Base-by-base conservation (phyloP, 1,140 invertebrate species). In the Apis dorsata region DNA sequence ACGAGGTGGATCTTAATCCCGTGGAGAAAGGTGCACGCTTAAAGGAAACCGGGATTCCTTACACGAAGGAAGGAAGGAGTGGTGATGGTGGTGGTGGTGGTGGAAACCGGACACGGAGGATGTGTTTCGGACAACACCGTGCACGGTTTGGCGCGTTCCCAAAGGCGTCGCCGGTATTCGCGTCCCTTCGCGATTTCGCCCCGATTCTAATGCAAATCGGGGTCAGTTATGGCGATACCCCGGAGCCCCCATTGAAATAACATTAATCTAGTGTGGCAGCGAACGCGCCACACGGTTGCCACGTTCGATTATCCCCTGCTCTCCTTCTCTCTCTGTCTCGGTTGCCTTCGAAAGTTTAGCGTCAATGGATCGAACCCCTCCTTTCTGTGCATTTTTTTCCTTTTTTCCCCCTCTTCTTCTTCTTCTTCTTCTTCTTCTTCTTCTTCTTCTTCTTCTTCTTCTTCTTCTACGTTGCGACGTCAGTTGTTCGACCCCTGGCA, bases 261-360 rank as follows among this genome's bases (percentile, higher is more conserved):
- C 90, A 91, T 91, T 91, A 91, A 91, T 91, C 90, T 89, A 90
- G 79, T 87, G 90, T 90, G 90, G 90, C 89, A 90, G 79, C 72
- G 81, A 84, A 84, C 84, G 77, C 81, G 79, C 72, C 83, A 28
- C 74, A 85, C 86, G 78, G 81, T 81, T 90, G 90, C 89, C 89
- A 86, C 88, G 81, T 87, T 87, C 84, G 88, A 91, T 91, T 89
- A 90, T 89, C 80, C 86, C 57, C 11, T 3, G 28, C 62, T 60
- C 28, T 19, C 21, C 24, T 1, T 55, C 13, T 55, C 55, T 17
- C 15, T 57, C 55, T 57, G 1, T 55, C 55, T 57, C 15, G n/a
- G 2, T 24, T 49, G n/a, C 70, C 63, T 75, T 12, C 49, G 21
- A 57, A 84, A 80, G 70, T 79, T 79, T 77, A 44, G 53, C 60